These are phyloP conservation scores for Synanceia verrucosa DNA, from an alignment of 2,797 vertebrate genomes.

Conservation along the genomic window DNA sequence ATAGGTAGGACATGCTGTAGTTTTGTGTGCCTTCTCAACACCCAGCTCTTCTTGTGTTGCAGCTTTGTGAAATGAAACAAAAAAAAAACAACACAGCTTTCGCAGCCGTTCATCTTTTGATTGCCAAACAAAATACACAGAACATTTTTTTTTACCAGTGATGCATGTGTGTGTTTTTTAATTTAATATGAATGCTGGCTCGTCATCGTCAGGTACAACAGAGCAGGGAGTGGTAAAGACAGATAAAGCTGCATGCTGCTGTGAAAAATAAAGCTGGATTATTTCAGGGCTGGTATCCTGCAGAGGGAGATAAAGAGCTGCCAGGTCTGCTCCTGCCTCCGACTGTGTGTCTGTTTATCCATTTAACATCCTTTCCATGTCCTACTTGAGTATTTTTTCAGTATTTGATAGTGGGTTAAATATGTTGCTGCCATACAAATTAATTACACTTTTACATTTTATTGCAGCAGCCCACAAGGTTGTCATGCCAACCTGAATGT, in stretches of 20 bases:
- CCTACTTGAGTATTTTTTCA: background rate
- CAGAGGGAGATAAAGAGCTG: conserved; percentile 71
- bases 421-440: background rate
- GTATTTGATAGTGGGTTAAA: background rate
- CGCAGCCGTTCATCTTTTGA: conserved; percentile 54
- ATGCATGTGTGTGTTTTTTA: conserved; percentile 23
- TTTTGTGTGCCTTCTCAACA: conserved; percentile 63
- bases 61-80: conserved; percentile 40
- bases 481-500: background rate
- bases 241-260: conserved; percentile 7
- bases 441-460: background rate
- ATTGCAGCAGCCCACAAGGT: background rate
- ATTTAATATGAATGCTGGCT: conserved; percentile 2
- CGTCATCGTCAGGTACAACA: background rate
- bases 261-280: conserved; percentile 19
- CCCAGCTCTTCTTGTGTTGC: conserved; percentile 39
- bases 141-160: conserved; percentile 13
- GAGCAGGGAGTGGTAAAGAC: background rate
- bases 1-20: conserved; percentile 4
- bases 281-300: conserved; percentile 45
- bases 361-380: conserved; percentile 3
- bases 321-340: conserved; percentile 1
- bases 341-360: background rate
- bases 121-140: conserved; percentile 55
- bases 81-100: conserved; percentile 43